A percentile compares a stretch with the other conserved stretches of the same genome.
phyloP scores from a whole-genome alignment of 2,888 invertebrate species.

The Blastobasis adustella region DNA sequence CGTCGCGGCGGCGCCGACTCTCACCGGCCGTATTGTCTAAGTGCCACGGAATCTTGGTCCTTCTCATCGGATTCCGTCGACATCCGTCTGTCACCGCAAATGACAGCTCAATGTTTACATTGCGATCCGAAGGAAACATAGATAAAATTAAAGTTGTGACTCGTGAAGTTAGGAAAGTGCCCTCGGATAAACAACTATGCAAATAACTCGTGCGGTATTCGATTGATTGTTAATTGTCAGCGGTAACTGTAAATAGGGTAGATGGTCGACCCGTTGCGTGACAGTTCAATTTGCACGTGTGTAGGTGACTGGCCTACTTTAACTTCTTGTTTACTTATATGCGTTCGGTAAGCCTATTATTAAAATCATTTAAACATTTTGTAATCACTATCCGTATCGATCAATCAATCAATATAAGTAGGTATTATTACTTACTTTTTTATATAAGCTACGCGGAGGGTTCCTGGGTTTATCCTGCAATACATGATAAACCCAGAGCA shows the following conservation, averaged over 20 bases:
- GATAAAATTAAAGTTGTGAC: conserved; percentile 49
- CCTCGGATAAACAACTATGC: conserved; percentile 25
- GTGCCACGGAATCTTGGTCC: conserved; percentile 72
- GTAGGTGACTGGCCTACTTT: conserved; percentile 13
- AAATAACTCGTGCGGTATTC: conserved; percentile 28
- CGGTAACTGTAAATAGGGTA: conserved; percentile 41
- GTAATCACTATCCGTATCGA: no score
- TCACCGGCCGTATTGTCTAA: conserved; percentile 72
- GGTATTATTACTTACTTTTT: no score
- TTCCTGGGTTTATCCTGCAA: no score
- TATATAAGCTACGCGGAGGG: no score
- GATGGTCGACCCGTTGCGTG: conserved; percentile 3
- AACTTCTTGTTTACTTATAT: not conserved
- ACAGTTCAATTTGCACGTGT: conserved; percentile 8
- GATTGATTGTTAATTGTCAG: conserved; percentile 37
- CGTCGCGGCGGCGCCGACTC: conserved; percentile 71
- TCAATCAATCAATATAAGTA: no score
- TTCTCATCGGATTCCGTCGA: conserved; percentile 68
- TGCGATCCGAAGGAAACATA: conserved; percentile 39
- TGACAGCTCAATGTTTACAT: conserved; percentile 47
- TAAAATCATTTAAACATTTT: no score
- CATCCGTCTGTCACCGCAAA: conserved; percentile 62
- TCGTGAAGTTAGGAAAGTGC: conserved; percentile 18
- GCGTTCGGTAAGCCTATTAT: no score
- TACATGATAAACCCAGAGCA: no score